These are phyloP conservation scores for Lynx canadensis DNA, from an alignment of 2,113 vertebrate genomes.

Conservation along the genomic window DNA sequence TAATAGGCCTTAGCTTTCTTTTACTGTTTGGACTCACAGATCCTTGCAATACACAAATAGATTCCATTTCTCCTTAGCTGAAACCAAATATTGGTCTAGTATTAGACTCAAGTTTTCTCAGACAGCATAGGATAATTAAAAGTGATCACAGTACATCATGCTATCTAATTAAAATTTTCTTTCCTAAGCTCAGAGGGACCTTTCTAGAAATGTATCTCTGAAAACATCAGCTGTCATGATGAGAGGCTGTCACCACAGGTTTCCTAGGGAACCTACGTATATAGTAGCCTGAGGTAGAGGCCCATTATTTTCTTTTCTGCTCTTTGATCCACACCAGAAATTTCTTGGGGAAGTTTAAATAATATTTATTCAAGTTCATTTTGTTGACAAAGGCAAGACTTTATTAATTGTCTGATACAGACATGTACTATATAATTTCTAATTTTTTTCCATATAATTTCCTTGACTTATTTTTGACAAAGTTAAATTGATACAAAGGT, in stretches of 20 bases:
- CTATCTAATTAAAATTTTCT: slow-evolving; percentile 13
- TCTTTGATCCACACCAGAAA: slow-evolving; percentile 12
- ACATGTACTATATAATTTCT: background rate
- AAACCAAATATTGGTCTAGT: background rate
- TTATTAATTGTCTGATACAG: background rate
- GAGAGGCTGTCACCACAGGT: background rate
- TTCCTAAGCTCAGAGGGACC: background rate
- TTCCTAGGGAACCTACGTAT: background rate
- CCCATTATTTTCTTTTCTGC: background rate
- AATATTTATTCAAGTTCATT: slow-evolving; percentile 27
- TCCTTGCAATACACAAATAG: background rate
- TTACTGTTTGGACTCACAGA: background rate
- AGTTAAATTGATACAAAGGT: background rate
- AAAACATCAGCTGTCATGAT: background rate
- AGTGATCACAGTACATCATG: background rate
- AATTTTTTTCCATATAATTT: background rate
- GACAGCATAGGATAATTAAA: background rate
- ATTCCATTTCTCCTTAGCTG: background rate
- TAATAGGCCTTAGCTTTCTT: slow-evolving; percentile 2
- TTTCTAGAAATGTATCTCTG: background rate
- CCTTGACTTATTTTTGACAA: slow-evolving; percentile 46
- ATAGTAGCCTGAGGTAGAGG: background rate
- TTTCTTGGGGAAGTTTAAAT: slow-evolving; percentile 42
- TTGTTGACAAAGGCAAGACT: slow-evolving; percentile 32
- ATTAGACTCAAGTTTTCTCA: background rate